Percentiles rank a stretch among this genome's conserved stretches.
Evolutionary conservation across 2,888 invertebrate species (phyloP).

Genomic region (Macaria liturata): DNA sequence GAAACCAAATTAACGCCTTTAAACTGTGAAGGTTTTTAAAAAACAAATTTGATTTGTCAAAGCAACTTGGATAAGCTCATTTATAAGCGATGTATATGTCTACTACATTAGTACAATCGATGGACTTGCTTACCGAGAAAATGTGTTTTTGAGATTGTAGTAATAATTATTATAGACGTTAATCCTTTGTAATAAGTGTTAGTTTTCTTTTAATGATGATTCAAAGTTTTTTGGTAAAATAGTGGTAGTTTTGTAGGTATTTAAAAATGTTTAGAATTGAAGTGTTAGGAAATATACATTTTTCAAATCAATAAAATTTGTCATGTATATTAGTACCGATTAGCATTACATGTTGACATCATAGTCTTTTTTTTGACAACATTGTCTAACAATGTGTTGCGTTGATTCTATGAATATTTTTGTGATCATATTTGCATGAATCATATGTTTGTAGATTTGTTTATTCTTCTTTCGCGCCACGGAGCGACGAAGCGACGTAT

Average conservation of each 20-base stretch:
- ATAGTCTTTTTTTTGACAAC: neutral
- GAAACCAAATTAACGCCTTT: conserved; percentile 67
- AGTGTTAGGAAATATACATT: neutral
- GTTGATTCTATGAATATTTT: too few relatives aligned
- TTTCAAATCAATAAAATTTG: conserved; percentile 10
- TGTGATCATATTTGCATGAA: too few relatives aligned
- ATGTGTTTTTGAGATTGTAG: too few relatives aligned
- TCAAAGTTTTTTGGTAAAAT: too few relatives aligned
- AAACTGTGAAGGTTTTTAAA: conserved; percentile 46
- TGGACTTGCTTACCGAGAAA: neutral
- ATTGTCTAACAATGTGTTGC: neutral
- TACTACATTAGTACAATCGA: conserved; percentile 33
- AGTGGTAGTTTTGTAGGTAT: conserved; percentile 26
- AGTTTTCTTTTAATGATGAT: too few relatives aligned
- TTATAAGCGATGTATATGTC: conserved; percentile 35
- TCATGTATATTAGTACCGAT: conserved; percentile 2
- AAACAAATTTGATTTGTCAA: conserved; percentile 49
- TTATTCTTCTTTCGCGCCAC: too few relatives aligned
- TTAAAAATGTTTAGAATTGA: conserved; percentile 23
- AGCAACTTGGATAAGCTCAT: conserved; percentile 31
- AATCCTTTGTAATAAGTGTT: too few relatives aligned
- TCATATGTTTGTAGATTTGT: too few relatives aligned
- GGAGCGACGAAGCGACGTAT: too few relatives aligned
- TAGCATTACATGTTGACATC: neutral
- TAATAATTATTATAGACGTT: too few relatives aligned